Base-by-base conservation (phyloP, 2,888 invertebrate genomes). In the Acanthosepion pharaonis region DNA sequence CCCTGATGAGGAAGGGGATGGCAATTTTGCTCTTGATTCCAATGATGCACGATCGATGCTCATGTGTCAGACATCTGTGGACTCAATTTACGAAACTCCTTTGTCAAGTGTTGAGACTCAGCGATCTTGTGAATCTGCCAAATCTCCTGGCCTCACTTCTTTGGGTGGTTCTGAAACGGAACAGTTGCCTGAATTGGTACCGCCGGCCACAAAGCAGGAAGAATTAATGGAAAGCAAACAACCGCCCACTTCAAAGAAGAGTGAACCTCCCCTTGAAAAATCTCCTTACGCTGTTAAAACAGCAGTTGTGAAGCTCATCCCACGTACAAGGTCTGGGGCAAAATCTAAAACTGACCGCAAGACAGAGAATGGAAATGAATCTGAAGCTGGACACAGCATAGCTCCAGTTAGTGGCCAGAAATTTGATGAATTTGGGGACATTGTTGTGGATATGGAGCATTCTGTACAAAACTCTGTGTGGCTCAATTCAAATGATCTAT, bases 361-460 rank as follows among this genome's bases (percentile, higher is more conserved):
- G 78, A 94, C 91, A 33, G 95, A 95, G 91, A 95, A 95, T 33
- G 95, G 95, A n/a, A 94, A 94, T 94, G 94, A 95, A 94, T 51
- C 49, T 18, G 93, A 93, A 93, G 18, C 51, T 53, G n/a, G 78
- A 11, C 78, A 9, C 33, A 78, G n/a, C 23, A n/a, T 78, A n/a
- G 11, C 9, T 78, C 78, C 78, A n/a, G 95, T 96, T n/a, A 96
- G 95, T 78, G 95, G 95, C 94, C 96, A 96, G 92, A 95, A 95
- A 49, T 96, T 96, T 94, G 96, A 96, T 95, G 96, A 96, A 94
- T 96, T 96, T 15, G 96, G 96, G 94, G 96, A 96, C 95, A 95
- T 95, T 94, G 95, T 95, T 53, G 95, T 95, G n/a, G 94, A 94
- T 93, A 95, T 95, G 91, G 94, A 42, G 49, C 94, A 94, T 9